Evolutionary conservation across 1,140 invertebrate genomes (phyloP).

Genomic region (Nasonia vitripennis): DNA sequence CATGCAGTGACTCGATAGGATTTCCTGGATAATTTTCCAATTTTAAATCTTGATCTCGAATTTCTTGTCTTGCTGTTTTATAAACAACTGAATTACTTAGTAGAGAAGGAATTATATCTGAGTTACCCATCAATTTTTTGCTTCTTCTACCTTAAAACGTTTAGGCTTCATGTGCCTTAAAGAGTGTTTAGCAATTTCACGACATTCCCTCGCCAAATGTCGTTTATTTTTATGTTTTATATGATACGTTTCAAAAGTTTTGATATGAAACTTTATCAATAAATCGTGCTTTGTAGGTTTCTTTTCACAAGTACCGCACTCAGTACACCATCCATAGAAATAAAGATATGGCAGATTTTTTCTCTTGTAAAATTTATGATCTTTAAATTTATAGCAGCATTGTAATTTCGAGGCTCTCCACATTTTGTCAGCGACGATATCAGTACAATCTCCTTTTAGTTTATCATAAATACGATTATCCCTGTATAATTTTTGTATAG

Average conservation of each 20-base stretch:
- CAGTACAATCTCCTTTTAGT: background rate
- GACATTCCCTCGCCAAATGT: too few species aligned
- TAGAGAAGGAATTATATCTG: background rate
- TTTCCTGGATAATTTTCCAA: background rate
- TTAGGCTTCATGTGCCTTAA: background rate
- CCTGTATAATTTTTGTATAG: constrained; percentile 4
- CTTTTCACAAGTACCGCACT: too few species aligned
- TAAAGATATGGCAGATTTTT: too few species aligned
- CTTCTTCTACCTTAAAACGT: background rate
- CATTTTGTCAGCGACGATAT: background rate
- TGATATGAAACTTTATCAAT: background rate
- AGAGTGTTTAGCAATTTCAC: too few species aligned
- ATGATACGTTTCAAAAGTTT: background rate
- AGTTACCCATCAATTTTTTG: background rate
- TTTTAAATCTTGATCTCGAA: background rate
- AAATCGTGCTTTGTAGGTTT: too few species aligned
- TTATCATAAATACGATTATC: background rate
- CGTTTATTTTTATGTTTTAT: too few species aligned
- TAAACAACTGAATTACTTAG: background rate
- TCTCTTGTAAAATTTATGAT: too few species aligned
- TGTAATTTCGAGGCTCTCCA: background rate
- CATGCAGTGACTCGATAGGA: background rate
- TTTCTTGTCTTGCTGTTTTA: background rate
- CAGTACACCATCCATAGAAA: too few species aligned
- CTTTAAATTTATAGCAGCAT: background rate